Evolutionary conservation across 1,140 invertebrate genomes (phyloP).

Genomic region (Schlechtendalia chinensis): DNA sequence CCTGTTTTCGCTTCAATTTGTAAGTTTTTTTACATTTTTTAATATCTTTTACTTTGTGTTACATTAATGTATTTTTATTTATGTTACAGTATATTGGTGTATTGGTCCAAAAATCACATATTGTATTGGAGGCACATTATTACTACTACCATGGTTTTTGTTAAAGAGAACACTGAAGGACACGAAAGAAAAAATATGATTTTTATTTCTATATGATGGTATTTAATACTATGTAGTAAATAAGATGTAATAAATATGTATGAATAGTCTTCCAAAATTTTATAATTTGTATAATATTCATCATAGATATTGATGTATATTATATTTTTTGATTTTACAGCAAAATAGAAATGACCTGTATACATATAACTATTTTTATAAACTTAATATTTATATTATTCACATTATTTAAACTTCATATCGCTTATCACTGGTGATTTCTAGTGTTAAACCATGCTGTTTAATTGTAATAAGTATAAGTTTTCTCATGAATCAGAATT

Average conservation of each 20-base stretch:
- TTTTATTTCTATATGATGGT: not conserved
- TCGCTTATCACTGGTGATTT: too few relatives aligned
- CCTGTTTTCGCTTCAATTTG: slow-evolving; percentile 81
- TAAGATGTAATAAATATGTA: too few relatives aligned
- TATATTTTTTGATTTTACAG: too few relatives aligned
- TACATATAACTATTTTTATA: too few relatives aligned
- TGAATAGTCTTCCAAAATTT: too few relatives aligned
- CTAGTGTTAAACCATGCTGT: too few relatives aligned
- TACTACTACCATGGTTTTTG: slow-evolving; percentile 63
- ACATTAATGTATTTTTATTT: slow-evolving; percentile 51
- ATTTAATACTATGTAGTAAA: too few relatives aligned
- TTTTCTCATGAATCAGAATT: too few relatives aligned
- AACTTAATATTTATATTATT: not conserved
- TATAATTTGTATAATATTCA: too few relatives aligned
- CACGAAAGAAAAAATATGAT: slow-evolving; percentile 21
- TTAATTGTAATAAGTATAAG: too few relatives aligned
- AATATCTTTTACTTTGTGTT: slow-evolving; percentile 22
- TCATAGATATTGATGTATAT: too few relatives aligned
- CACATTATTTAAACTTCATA: not conserved
- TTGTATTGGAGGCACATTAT: slow-evolving; percentile 66
- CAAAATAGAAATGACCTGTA: too few relatives aligned
- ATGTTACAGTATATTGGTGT: slow-evolving; percentile 75
- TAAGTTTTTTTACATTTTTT: slow-evolving; percentile 55
- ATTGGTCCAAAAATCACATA: slow-evolving; percentile 73
- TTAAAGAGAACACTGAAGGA: slow-evolving; percentile 47